Evolutionary conservation across 2,797 vertebrate species (phyloP), one percentile per base, ranked within the genome.

Genomic region (Anableps anableps): DNA sequence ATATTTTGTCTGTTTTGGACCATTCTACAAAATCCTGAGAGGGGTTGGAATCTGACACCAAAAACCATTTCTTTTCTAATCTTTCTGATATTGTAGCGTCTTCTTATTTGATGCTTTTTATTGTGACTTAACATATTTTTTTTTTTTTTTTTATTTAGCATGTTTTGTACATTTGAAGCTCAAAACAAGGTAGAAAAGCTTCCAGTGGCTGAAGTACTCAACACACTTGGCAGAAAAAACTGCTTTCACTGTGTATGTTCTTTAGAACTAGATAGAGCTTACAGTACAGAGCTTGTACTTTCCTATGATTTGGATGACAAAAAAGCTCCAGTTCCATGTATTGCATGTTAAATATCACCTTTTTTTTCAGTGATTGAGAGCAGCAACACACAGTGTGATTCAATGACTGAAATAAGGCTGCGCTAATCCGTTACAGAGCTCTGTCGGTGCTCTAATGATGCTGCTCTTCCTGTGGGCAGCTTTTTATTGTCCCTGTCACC

Each of bases 321-420:
- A 17, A 29, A 43, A 38, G 3, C 1, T 58, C 73, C 51, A 85
- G 77, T 82, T 66, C 79, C 83, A 79, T 83, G 38, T 29, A 23
- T 10, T 6, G 58, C 47, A 83, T 84, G 83, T 89, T 84, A 85
- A 75, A 79, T 38, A 79, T 78, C 76, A 89, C 85, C 47, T 74
- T 91, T 81, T 87, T 86, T 26, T 60, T 43, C 62, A 3, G 48
- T 45, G 82, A 72, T 43, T 13, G 71, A 71, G 66, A 74, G 38
- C 5, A 74, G 76, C 88, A 78, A 86, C 83, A 87, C 84, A 81
- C 51, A 45, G 43, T 29, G 68, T 71, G 85, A 86, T 84, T 85
- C 81, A 80, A 50, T 51, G 16, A 84, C 75, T 78, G 70, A 87
- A 83, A 87, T 74, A 89, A 81, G 45, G 76, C 79, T 41, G 16